Evolutionary conservation across 2,888 invertebrate species (phyloP), one percentile per base, ranked within the genome.

Genomic region (Bibio marci): DNA sequence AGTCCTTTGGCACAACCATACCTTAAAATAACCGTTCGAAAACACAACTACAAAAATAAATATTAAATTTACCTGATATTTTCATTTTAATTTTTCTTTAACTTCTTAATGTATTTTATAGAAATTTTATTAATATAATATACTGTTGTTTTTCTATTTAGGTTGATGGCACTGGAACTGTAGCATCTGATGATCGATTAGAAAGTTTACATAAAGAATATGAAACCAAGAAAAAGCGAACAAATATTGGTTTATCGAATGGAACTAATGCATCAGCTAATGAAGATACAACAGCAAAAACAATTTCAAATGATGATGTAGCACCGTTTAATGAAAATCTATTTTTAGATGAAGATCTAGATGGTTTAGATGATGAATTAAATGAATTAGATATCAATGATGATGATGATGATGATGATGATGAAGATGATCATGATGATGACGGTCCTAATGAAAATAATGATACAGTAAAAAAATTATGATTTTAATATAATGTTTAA

Each of bases 261-360:
- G 22, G 22, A 6, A 22, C 4, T 22, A 22, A 8, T 22, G 22
- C 8, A 33, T 15, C 46, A 28, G 46, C 51, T 43, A 46, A 47
- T 14, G 52, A 54, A 41, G 50, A 52, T 36, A 50, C 54, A 38
- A 45, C 46, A 30, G 47, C 22, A 5, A 2, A 17, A 33, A 17
- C 18, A 33, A 17, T 12, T n/a, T 28, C 12, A 28, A n/a, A 50
- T 37, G 68, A 65, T 27, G 63, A 70, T 41, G 77, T 76, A 7
- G 78, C 81, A 31, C 82, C 87, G 38, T 88, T 91, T 48, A 90
- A 91, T 60, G 90, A 90, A 58, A 85, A 88, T 63, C 72, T 91
- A n/a, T 91, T 91, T 67, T 71, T 81, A 18, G 88, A 82, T 52
- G 83, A 82, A 56, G 83, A 86, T 52, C 62, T 86, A 39, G 85